Evolutionary conservation across 2,113 vertebrate species (phyloP).

Genomic region (Hippoglossus stenolepis): DNA sequence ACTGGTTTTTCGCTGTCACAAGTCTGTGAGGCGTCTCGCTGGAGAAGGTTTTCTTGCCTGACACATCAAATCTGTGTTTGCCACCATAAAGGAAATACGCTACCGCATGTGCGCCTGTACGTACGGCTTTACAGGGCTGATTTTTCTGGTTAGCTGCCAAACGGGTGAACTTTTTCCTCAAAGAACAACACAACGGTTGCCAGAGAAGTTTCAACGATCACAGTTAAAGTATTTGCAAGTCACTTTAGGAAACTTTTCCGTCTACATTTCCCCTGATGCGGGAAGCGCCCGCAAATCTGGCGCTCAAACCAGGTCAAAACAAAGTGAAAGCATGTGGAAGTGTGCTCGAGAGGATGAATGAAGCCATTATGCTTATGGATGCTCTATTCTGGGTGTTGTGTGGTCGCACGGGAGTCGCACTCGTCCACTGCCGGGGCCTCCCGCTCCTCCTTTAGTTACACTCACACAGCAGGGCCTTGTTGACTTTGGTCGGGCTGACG

Average conservation of each 20-base stretch:
- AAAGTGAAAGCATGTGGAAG: slow-evolving; percentile 33
- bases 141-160: slow-evolving; percentile 44
- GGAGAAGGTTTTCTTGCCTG: slow-evolving; percentile 30
- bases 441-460: slow-evolving; percentile 50
- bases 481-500: slow-evolving; percentile 68
- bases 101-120: slow-evolving; percentile 14
- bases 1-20: slow-evolving; percentile 15
- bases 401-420: slow-evolving; percentile 50
- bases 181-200: slow-evolving; percentile 36
- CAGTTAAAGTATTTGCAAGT: slow-evolving; percentile 42
- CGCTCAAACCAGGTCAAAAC: slow-evolving; percentile 21
- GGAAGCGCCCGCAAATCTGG: slow-evolving; percentile 23
- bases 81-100: slow-evolving; percentile 23
- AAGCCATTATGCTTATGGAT: slow-evolving; percentile 56
- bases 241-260: slow-evolving; percentile 44
- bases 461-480: slow-evolving; percentile 62
- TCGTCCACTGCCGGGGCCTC: slow-evolving; percentile 23
- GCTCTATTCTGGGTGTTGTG: slow-evolving; percentile 53
- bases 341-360: slow-evolving; percentile 48
- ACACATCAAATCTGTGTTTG: slow-evolving; percentile 33
- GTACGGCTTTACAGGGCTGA: slow-evolving; percentile 15
- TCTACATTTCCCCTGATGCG: slow-evolving; percentile 22
- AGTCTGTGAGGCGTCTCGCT: slow-evolving; percentile 26
- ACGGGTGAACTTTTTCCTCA: slow-evolving; percentile 28
- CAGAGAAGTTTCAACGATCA: slow-evolving; percentile 42